Conservation (phyloP, 2,888 invertebrate genomes). For the Fissipunctia ypsillon region DNA sequence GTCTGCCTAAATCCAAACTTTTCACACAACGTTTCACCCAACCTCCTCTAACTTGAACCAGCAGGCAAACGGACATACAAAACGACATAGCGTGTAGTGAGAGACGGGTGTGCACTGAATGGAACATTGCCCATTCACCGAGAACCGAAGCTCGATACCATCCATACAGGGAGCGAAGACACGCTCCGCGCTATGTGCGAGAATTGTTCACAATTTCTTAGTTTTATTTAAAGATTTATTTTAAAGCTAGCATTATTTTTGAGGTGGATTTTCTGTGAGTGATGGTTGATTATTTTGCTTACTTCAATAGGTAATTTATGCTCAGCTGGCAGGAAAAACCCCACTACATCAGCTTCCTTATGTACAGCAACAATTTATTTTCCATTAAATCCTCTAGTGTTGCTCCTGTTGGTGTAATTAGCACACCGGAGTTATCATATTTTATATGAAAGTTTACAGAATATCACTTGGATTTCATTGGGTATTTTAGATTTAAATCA, state of each 20-base stretch:
- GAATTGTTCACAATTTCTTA: conserved; percentile 56
- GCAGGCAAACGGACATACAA: conserved; percentile 67
- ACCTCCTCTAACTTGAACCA: conserved; percentile 65
- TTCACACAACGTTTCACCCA: background rate
- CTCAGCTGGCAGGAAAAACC: background rate
- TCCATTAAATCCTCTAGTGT: background rate
- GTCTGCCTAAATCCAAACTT: background rate
- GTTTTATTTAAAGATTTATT: conserved; percentile 60
- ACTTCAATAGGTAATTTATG: background rate
- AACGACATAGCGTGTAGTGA: conserved; percentile 70
- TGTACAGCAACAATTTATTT: background rate
- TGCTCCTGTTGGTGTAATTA: background rate
- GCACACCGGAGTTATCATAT: background rate
- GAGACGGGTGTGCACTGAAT: conserved; percentile 73
- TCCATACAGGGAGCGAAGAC: conserved; percentile 74
- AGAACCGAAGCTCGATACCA: conserved; percentile 76
- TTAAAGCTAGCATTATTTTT: conserved; percentile 33
- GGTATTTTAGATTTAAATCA: background rate
- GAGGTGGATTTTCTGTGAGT: conserved; percentile 7
- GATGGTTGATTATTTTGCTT: background rate
- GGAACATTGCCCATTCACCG: conserved; percentile 79
- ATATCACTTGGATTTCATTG: background rate
- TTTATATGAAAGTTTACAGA: background rate
- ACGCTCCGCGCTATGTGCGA: conserved; percentile 65
- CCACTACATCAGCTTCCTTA: background rate